Evolutionary conservation across 2,113 vertebrate genomes (phyloP).

Genomic region (Trochalopteron elliotii): DNA sequence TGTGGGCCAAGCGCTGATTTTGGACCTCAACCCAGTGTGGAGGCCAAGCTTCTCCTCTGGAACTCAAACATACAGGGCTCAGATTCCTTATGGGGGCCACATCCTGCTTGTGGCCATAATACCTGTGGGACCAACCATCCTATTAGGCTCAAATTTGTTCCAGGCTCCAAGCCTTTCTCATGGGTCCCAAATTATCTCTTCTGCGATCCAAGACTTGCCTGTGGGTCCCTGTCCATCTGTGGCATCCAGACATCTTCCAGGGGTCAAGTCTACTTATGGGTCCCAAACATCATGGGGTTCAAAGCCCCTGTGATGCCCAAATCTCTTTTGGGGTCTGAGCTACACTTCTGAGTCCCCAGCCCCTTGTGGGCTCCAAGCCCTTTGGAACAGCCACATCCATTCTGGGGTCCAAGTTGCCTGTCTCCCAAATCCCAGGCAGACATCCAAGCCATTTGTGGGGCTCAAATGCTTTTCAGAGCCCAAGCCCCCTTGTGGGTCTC

Average conservation of each 20-base stretch:
- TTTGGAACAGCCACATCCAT: neutral
- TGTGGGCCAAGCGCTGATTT: neutral
- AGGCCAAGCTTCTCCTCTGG: neutral
- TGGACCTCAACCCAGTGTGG: neutral
- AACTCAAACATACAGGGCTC: rapidly evolving
- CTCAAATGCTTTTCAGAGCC: neutral
- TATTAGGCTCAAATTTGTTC: neutral
- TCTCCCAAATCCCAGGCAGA: neutral
- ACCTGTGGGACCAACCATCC: too few relatives aligned
- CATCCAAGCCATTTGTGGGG: neutral
- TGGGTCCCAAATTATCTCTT: neutral
- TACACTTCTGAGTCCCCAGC: neutral
- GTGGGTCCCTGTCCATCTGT: rapidly evolving
- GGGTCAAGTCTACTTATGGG: neutral
- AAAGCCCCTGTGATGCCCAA: neutral
- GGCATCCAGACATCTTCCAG: neutral
- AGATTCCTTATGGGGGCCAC: neutral
- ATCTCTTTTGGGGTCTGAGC: neutral
- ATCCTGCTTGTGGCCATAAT: neutral
- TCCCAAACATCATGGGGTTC: neutral
- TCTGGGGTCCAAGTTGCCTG: neutral
- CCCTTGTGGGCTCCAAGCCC: neutral
- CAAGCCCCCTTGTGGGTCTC: neutral
- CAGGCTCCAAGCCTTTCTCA: neutral
- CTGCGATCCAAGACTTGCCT: neutral